These are phyloP conservation scores for Athene cunicularia DNA, from an alignment of 2,113 vertebrate species.

Conservation along the genomic window DNA sequence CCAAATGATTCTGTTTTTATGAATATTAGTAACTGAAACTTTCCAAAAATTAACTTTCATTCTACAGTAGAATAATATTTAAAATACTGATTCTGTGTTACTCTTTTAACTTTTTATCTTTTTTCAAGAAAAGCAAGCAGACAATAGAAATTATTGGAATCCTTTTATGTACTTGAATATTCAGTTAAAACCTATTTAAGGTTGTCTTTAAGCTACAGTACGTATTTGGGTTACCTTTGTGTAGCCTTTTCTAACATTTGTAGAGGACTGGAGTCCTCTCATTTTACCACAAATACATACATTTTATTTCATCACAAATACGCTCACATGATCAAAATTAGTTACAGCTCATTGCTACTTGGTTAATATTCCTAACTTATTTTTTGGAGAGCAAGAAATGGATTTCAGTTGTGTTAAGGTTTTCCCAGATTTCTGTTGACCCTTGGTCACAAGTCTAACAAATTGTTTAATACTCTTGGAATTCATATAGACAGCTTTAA, in stretches of 20 bases:
- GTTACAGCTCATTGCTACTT: not conserved
- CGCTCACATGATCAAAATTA: not conserved
- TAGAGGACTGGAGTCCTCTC: not conserved
- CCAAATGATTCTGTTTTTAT: not conserved
- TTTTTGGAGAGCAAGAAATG: not conserved
- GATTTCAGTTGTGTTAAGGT: not conserved
- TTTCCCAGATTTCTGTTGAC: conserved; percentile 37
- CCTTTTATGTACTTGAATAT: not conserved
- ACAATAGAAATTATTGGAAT: not conserved
- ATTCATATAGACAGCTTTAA: conserved; percentile 59
- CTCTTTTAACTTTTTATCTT: not conserved
- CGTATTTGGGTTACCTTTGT: not conserved
- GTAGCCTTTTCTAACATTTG: not conserved
- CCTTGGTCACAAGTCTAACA: conserved; percentile 19
- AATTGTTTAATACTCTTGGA: not conserved
- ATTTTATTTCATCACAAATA: not conserved
- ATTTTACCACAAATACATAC: not conserved
- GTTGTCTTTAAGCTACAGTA: not conserved
- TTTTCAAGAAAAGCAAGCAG: not conserved
- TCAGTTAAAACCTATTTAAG: not conserved
- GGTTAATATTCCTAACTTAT: not conserved
- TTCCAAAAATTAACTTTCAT: not conserved
- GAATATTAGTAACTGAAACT: not conserved
- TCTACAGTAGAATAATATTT: not conserved
- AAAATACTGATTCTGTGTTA: not conserved